Conservation (phyloP, 2,888 invertebrate species). For the Meteorus colon region DNA sequence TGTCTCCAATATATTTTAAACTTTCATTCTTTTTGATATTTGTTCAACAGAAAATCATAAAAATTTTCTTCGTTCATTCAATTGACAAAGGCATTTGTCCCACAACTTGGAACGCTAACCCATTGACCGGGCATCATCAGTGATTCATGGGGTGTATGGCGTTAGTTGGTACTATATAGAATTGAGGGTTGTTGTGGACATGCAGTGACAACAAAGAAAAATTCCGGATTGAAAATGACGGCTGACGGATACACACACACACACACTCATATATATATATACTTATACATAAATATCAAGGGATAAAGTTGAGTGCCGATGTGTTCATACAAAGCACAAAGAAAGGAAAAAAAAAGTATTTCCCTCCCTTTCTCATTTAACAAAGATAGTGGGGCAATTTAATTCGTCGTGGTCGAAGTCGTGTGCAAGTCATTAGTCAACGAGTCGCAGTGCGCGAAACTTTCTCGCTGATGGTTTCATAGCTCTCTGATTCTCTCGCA, state of each 20-base stretch:
- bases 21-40: too few relatives aligned
- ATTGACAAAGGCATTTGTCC: too few relatives aligned
- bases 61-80: too few relatives aligned
- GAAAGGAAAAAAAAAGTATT: not conserved
- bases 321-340: constrained; percentile 14
- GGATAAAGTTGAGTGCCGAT: constrained; percentile 27
- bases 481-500: constrained; percentile 18
- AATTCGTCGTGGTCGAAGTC: constrained; percentile 34
- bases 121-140: not conserved
- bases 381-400: constrained; percentile 40
- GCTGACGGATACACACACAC: not conserved
- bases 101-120: not conserved
- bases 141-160: not conserved
- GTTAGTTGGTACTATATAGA: not conserved
- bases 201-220: not conserved
- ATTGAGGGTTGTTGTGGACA: constrained; percentile 1
- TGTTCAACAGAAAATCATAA: too few relatives aligned
- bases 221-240: constrained; percentile 7
- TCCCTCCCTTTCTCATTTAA: not conserved
- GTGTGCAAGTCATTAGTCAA: constrained; percentile 46
- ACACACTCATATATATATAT: not conserved
- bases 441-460: constrained; percentile 40
- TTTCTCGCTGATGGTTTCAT: constrained; percentile 47
- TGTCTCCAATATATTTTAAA: too few relatives aligned
- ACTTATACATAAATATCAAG: not conserved